phyloP scores from a whole-genome alignment of 2,113 vertebrate species.

The Myxocyprinus asiaticus region DNA sequence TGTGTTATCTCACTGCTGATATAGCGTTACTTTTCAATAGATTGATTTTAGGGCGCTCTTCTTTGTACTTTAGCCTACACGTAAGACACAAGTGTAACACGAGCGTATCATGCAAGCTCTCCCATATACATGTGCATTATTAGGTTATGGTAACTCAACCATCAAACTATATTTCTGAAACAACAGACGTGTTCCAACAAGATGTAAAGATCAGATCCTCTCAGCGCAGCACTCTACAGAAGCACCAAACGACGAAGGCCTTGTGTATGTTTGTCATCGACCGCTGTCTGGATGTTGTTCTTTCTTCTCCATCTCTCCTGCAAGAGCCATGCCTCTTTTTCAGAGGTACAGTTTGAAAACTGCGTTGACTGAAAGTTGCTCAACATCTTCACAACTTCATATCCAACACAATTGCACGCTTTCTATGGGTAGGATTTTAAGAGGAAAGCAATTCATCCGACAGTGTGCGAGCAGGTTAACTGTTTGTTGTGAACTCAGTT shows the following conservation, averaged over 20 bases:
- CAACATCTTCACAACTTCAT: too few species aligned
- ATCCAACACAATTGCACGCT: too few species aligned
- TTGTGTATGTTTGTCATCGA: conserved; percentile 19
- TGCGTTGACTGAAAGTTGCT: background rate
- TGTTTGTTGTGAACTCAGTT: too few species aligned
- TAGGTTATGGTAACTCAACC: background rate
- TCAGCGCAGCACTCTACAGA: background rate
- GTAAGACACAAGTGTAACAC: background rate
- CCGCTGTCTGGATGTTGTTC: conserved; percentile 1
- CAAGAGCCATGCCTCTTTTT: background rate
- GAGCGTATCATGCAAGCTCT: background rate
- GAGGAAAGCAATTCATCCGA: too few species aligned
- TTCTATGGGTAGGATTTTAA: too few species aligned
- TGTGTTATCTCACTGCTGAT: background rate
- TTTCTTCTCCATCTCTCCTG: background rate
- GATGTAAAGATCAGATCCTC: background rate
- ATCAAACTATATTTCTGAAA: background rate
- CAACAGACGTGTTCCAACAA: background rate
- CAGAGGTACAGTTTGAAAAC: background rate
- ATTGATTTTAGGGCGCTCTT: background rate
- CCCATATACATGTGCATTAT: background rate
- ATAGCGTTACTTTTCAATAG: background rate
- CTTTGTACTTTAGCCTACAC: background rate
- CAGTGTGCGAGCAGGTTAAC: too few species aligned
- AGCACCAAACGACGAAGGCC: background rate